These are phyloP conservation scores for Hepsetus odoe DNA, from an alignment of 2,113 vertebrate species.

Conservation along the genomic window DNA sequence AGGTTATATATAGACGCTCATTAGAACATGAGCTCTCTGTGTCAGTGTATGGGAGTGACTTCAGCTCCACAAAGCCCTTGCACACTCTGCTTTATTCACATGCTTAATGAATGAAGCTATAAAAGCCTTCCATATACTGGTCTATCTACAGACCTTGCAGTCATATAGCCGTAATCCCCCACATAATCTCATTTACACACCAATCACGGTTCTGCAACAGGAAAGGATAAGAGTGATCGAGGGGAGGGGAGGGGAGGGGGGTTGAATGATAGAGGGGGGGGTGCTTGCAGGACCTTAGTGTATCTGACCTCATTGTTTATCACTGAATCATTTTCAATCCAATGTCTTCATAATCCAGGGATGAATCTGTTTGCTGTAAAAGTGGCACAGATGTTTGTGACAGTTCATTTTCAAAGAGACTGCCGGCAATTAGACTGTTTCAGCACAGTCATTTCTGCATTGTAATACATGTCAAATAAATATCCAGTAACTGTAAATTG, in stretches of 20 bases:
- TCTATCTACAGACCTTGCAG: slow-evolving; percentile 5
- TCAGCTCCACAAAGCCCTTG: not conserved
- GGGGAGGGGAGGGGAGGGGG: not conserved
- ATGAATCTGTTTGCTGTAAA: slow-evolving; percentile 36
- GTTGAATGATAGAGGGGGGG: not conserved
- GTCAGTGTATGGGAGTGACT: slow-evolving; percentile 15
- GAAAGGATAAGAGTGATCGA: too few species aligned
- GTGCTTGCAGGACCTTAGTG: slow-evolving; percentile 5
- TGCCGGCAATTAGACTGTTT: slow-evolving; percentile 1
- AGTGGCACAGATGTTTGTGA: slow-evolving; percentile 8
- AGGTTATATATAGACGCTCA: slow-evolving; percentile 30
- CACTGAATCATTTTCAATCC: slow-evolving; percentile 36
- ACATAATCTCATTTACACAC: slow-evolving; percentile 42
- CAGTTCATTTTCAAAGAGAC: not conserved
- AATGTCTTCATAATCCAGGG: slow-evolving; percentile 33
- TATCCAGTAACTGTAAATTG: not conserved
- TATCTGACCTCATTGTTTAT: slow-evolving; percentile 38
- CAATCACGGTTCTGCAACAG: slow-evolving; percentile 15
- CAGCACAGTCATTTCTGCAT: not conserved
- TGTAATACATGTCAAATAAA: not conserved
- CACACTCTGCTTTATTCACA: slow-evolving; percentile 4
- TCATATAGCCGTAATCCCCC: slow-evolving; percentile 25
- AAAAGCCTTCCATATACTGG: slow-evolving; percentile 26
- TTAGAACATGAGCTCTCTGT: slow-evolving; percentile 15
- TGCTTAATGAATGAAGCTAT: slow-evolving; percentile 38